These are phyloP conservation scores for Auanema freiburgensis DNA, from an alignment of 2,888 invertebrate species.

Conservation along the genomic window DNA sequence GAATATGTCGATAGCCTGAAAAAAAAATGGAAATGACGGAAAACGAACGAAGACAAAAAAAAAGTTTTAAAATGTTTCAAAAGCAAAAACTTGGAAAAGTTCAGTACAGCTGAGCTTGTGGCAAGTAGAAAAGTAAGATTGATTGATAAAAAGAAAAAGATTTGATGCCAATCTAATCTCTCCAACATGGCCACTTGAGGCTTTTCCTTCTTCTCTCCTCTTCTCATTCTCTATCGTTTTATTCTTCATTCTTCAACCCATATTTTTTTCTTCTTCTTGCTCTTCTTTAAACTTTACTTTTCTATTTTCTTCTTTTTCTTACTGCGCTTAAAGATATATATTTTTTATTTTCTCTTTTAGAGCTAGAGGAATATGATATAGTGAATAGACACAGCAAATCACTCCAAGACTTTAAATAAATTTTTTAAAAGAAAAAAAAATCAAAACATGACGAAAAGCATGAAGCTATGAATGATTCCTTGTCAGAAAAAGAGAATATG, in stretches of 20 bases:
- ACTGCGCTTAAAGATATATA: background rate
- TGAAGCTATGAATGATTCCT: no score
- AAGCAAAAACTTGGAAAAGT: no score
- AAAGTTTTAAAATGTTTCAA: no score
- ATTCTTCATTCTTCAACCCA: slow-evolving; percentile 1
- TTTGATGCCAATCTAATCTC: background rate
- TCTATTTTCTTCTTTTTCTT: background rate
- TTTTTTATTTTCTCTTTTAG: no score
- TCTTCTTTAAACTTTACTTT: background rate
- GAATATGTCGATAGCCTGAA: slow-evolving; percentile 70
- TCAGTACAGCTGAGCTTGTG: no score
- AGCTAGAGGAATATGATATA: background rate
- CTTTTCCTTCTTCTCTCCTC: slow-evolving; percentile 9
- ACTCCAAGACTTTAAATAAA: no score
- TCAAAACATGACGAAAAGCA: no score
- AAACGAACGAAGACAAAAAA: no score
- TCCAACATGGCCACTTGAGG: slow-evolving; percentile 5
- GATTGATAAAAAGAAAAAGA: no score
- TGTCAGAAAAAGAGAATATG: no score
- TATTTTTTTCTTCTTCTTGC: background rate
- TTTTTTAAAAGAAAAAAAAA: no score
- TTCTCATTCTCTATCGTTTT: slow-evolving; percentile 4
- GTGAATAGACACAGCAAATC: background rate
- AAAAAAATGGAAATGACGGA: slow-evolving; percentile 3
- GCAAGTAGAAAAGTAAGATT: no score